Percentiles rank a stretch among this genome's conserved stretches.
Conservation (phyloP, 2,888 invertebrate species). For the Drosophila koepferae region DNA sequence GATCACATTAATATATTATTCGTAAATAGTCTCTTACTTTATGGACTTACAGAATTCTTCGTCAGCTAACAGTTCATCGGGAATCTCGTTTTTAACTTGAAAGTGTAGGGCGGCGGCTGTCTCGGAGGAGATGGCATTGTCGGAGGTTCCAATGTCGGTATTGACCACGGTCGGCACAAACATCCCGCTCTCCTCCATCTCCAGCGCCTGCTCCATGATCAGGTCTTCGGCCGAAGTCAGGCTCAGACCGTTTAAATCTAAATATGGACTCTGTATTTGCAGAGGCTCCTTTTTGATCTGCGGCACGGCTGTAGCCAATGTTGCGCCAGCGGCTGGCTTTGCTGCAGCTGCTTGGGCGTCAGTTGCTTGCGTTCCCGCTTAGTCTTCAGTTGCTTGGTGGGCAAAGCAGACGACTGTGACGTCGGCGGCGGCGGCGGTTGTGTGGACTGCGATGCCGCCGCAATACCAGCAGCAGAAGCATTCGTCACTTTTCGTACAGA, state of each 20-base stretch:
- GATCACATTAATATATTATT: neutral
- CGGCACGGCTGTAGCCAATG: constrained; percentile 29
- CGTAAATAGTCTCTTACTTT: no score
- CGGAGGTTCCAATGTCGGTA: constrained; percentile 71
- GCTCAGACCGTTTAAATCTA: constrained; percentile 82
- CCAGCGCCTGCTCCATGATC: constrained; percentile 85
- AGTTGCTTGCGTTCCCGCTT: constrained; percentile 81
- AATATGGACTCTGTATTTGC: constrained; percentile 64
- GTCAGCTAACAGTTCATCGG: constrained; percentile 72
- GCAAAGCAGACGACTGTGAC: constrained; percentile 14
- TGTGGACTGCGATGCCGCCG: constrained; percentile 7
- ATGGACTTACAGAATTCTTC: constrained; percentile 81
- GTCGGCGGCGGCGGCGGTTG: constrained; percentile 35
- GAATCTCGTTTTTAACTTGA: constrained; percentile 81
- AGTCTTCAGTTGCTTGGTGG: constrained; percentile 65
- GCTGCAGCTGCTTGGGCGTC: constrained; percentile 81
- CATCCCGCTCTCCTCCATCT: constrained; percentile 84
- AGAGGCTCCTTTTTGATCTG: constrained; percentile 70
- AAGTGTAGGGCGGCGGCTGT: constrained; percentile 80
- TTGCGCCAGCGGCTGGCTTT: constrained; percentile 48
- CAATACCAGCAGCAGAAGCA: constrained; percentile 17
- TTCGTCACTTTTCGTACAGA: constrained; percentile 46
- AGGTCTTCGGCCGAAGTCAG: constrained; percentile 84
- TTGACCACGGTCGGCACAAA: constrained; percentile 70
- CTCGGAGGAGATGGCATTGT: constrained; percentile 81